Evolutionary conservation across 2,113 vertebrate genomes (phyloP).

Genomic region (Stegastes partitus): DNA sequence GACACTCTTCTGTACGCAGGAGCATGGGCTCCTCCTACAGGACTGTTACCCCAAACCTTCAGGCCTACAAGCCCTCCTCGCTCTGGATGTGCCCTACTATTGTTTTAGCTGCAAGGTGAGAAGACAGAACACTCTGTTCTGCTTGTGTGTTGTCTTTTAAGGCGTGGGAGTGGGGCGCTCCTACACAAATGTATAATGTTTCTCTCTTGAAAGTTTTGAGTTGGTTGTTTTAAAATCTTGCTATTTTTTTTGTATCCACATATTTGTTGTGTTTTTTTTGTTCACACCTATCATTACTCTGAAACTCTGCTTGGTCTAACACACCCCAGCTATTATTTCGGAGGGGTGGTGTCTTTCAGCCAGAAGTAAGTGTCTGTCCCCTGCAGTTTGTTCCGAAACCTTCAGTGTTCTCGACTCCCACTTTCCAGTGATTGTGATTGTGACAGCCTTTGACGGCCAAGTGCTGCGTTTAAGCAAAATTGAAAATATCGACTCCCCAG

Average conservation of each 20-base stretch:
- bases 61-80: conserved; percentile 88
- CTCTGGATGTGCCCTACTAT: conserved; percentile 92
- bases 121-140: neutral
- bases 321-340: conserved; percentile 88
- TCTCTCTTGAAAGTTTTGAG: neutral
- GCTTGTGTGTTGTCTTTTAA: neutral
- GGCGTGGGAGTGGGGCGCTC: too few species aligned
- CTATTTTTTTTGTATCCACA: neutral
- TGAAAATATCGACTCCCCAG: neutral
- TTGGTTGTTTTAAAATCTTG: neutral
- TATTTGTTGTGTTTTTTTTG: conserved; percentile 10
- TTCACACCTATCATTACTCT: conserved; percentile 30
- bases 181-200: neutral
- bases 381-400: conserved; percentile 4
- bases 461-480: conserved; percentile 22
- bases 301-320: conserved; percentile 61
- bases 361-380: conserved; percentile 87
- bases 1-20: conserved; percentile 94
- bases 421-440: conserved; percentile 20
- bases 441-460: conserved; percentile 25
- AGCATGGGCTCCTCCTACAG: conserved; percentile 92
- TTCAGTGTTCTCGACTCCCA: conserved; percentile 29
- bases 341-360: conserved; percentile 87
- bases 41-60: conserved; percentile 89
- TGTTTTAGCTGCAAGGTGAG: conserved; percentile 95